A percentile compares a stretch with the other conserved stretches of the same genome.
Conservation (phyloP, 2,888 invertebrate species). For the Leptopterna dolabrata region DNA sequence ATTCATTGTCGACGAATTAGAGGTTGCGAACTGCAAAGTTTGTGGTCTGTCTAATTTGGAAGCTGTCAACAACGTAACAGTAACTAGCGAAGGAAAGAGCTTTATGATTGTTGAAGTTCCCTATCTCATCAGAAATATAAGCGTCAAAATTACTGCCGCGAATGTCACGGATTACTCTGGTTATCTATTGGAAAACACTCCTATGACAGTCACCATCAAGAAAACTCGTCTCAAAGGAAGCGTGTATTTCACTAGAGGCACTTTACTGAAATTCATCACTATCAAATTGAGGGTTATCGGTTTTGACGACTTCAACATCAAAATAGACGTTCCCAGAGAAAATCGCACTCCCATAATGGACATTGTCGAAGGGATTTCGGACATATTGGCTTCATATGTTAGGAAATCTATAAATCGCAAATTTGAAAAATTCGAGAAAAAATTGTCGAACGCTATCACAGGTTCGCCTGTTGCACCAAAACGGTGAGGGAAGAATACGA, state of each 20-base stretch:
- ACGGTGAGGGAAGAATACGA: no score
- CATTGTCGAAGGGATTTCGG: background rate
- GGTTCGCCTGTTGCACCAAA: no score
- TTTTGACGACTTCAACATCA: background rate
- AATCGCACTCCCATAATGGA: background rate
- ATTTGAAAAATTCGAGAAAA: background rate
- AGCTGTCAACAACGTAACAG: background rate
- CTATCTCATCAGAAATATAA: background rate
- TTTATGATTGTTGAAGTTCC: background rate
- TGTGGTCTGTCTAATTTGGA: background rate
- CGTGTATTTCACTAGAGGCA: background rate
- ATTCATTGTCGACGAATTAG: background rate
- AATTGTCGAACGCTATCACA: background rate
- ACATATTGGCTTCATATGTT: background rate
- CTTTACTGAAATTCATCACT: background rate
- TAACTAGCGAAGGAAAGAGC: background rate
- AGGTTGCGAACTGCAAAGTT: background rate
- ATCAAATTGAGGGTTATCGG: background rate
- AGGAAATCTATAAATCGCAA: background rate
- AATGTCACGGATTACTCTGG: background rate
- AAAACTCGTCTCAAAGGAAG: background rate
- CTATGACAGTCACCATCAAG: background rate
- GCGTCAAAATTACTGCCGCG: background rate
- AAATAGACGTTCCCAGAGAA: background rate
- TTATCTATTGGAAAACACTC: background rate